Base-by-base conservation (phyloP, 2,797 vertebrate genomes). In the Danio jaintianensis region DNA sequence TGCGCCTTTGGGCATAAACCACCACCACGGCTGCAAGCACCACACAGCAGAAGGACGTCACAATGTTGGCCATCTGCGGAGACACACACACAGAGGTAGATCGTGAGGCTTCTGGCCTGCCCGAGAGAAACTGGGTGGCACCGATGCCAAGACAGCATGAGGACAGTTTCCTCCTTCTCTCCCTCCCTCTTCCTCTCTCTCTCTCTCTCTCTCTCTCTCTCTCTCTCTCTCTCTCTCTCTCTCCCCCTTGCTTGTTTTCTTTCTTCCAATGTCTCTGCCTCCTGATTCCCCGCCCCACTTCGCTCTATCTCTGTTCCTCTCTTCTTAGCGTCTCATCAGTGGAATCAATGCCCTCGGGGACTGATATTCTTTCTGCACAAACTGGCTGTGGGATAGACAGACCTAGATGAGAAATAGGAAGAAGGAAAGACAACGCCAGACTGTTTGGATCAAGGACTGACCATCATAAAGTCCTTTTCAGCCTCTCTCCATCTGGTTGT, bases 31-130 rank as follows among this genome's bases (percentile, higher is more conserved):
- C 94, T 6, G 96, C 95, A 68, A 99, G 94, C 87, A 98, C 94
- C 86, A 98, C 90, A 86, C 95, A 98, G 92, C 96, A 98, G 89
- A 96, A 90, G 85, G 96, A 96, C 15, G 94, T 96, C 92, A 97
- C 91, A 45, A 95, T 94, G 92, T 94, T 95, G 84, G 96, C 96
- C 98, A 99, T 99, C 98, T 99, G 96, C 86, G 85, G 92, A 93
- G 52, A 91, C 83, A 86, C 74, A 84, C 83, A 84, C 83, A 83
- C 76, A 83, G 77, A 64, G 29, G 55, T 72, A 66, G 38, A 79
- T 79, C 6, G 55, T 82, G 78, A 45, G 82, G 79, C 71, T 83
- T 84, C 83, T 75, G 75, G 78, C 81, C 85, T 82, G 85, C 62
- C 56, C 10, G 74, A 83, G 63, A 81, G 52, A 79, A 83, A 84